These are phyloP conservation scores for Drosophila setifemur DNA, from an alignment of 1,140 invertebrate species.

Conservation along the genomic window DNA sequence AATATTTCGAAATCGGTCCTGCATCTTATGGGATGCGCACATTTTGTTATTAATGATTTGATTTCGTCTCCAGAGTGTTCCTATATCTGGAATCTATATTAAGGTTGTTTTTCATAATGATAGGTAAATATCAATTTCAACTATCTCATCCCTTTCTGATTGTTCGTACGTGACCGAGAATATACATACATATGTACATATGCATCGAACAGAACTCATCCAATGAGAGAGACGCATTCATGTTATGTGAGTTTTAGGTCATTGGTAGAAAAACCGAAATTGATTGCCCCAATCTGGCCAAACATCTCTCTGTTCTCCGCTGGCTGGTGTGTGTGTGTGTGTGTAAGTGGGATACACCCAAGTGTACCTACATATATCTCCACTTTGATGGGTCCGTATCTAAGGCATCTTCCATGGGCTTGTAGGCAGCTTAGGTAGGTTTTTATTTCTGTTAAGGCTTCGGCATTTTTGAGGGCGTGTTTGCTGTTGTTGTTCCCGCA, in stretches of 20 bases:
- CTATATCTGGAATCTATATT: constrained; percentile 14
- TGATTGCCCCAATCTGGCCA: constrained; percentile 71
- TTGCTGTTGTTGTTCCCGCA: constrained; percentile 19
- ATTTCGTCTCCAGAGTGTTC: too few species aligned
- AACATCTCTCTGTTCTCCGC: constrained; percentile 47
- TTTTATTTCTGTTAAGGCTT: neutral
- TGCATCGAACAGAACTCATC: constrained; percentile 9
- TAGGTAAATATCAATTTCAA: constrained; percentile 33
- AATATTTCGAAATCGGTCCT: too few species aligned
- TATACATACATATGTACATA: neutral
- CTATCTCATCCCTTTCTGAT: constrained; percentile 34
- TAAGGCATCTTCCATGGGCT: constrained; percentile 42
- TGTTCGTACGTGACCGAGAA: constrained; percentile 46
- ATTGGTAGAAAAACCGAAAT: constrained; percentile 70
- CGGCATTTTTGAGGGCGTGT: constrained; percentile 65
- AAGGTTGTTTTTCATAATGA: constrained; percentile 27
- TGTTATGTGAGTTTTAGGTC: constrained; percentile 55
- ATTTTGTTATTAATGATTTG: too few species aligned
- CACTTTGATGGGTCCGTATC: constrained; percentile 32
- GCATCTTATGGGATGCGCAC: too few species aligned
- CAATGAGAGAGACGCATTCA: constrained; percentile 66
- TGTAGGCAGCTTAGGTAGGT: constrained; percentile 11
- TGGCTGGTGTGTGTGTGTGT: neutral
- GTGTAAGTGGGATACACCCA: constrained; percentile 59
- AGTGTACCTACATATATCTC: constrained; percentile 35